A percentile compares a stretch with the other conserved stretches of the same genome.
These are phyloP conservation scores for Falco concolor DNA, from an alignment of 2,797 vertebrate species.

Conservation along the genomic window DNA sequence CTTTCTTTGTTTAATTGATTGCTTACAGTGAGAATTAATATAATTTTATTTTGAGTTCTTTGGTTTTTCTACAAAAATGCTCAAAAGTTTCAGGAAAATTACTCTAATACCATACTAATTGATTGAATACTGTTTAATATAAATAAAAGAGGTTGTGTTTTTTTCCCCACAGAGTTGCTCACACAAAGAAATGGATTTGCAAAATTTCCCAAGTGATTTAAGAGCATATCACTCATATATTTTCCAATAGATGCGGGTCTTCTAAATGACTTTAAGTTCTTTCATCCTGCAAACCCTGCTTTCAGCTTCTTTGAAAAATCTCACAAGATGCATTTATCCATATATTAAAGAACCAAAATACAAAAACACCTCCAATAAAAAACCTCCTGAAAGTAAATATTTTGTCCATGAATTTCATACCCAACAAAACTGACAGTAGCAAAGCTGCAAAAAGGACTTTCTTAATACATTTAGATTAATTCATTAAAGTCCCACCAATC, in stretches of 20 bases:
- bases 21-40: conserved; percentile 30
- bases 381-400: not conserved
- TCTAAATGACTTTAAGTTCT: not conserved
- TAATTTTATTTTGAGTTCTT: conserved; percentile 12
- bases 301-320: not conserved
- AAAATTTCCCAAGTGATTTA: not conserved
- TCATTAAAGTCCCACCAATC: not conserved
- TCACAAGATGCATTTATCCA: not conserved
- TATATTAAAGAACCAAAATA: not conserved
- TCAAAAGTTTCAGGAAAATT: not conserved
- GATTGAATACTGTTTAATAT: not conserved
- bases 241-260: not conserved
- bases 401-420: not conserved
- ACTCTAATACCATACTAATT: not conserved
- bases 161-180: not conserved
- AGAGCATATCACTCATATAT: not conserved
- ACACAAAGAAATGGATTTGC: not conserved
- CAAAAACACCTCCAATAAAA: not conserved
- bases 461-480: not conserved
- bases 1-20: conserved; percentile 50
- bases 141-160: not conserved
- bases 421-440: not conserved
- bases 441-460: not conserved
- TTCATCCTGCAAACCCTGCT: not conserved
- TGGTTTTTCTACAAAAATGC: not conserved